Percentiles rank a stretch among this genome's conserved stretches.
Conservation (phyloP, 2,113 vertebrate species). For the Xerus inauris region DNA sequence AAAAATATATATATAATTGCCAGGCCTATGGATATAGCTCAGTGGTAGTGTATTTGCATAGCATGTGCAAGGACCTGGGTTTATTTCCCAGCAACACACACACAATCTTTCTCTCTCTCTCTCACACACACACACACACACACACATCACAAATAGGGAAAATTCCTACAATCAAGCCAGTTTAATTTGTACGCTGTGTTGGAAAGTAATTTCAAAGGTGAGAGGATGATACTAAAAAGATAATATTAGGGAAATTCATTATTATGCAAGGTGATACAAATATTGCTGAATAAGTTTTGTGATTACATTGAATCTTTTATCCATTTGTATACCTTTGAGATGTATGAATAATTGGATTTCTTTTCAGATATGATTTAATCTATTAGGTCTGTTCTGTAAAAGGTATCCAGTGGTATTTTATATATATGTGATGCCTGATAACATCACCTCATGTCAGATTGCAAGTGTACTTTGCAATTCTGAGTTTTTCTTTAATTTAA, state of each 20-base stretch:
- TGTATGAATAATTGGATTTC: constrained; percentile 56
- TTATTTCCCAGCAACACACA: background rate
- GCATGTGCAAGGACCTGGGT: background rate
- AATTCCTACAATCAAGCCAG: background rate
- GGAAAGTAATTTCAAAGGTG: constrained; percentile 43
- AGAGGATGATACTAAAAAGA: background rate
- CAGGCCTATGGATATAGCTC: background rate
- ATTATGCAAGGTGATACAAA: background rate
- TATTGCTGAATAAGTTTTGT: background rate
- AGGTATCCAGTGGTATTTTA: background rate
- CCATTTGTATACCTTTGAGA: constrained; percentile 51
- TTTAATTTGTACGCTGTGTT: constrained; percentile 47
- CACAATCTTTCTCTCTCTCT: too few species aligned
- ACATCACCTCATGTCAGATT: background rate
- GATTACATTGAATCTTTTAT: constrained; percentile 60
- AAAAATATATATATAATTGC: background rate
- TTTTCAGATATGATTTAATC: constrained; percentile 21
- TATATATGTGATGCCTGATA: background rate
- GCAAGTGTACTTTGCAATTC: background rate
- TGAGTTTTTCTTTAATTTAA: background rate
- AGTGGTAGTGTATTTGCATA: background rate
- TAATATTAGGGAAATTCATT: background rate
- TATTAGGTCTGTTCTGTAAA: background rate
- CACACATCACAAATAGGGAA: too few species aligned
- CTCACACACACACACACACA: too few species aligned